Conservation (phyloP, 2,797 vertebrate species). For the Sciurus carolinensis region DNA sequence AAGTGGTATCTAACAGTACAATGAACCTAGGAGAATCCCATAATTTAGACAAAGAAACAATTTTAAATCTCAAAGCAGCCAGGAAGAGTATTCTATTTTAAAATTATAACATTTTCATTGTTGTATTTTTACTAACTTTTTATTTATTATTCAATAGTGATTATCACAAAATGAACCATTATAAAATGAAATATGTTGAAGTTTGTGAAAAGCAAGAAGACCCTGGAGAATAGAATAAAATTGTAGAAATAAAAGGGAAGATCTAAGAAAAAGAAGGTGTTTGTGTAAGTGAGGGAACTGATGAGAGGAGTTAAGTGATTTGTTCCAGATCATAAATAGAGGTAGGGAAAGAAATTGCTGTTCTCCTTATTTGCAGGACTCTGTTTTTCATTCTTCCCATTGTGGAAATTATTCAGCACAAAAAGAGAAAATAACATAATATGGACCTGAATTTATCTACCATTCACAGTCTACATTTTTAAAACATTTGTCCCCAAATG, state of each 20-base stretch:
- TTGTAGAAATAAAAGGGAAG: not conserved
- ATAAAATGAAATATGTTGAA: constrained; percentile 36
- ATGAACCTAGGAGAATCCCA: not conserved
- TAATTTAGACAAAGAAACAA: not conserved
- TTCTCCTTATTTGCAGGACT: not conserved
- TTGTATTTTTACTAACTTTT: not conserved
- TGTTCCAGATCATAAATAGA: not conserved
- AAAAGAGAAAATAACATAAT: constrained; percentile 31
- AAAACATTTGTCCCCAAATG: not conserved
- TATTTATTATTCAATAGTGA: not conserved
- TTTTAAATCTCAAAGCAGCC: not conserved
- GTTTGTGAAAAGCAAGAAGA: not conserved
- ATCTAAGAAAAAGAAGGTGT: constrained; percentile 41
- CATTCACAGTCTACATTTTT: not conserved
- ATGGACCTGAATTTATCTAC: not conserved
- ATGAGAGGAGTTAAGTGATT: not conserved
- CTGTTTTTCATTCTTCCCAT: not conserved
- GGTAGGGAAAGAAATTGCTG: not conserved
- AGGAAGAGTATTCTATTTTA: not conserved
- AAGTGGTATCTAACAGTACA: not conserved
- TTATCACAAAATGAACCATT: not conserved
- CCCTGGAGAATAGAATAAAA: not conserved
- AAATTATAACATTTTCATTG: not conserved
- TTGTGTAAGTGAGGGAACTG: constrained; percentile 6
- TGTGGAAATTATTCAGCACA: not conserved